Conservation (phyloP, 2,797 vertebrate genomes). For the Lacerta viridis region DNA sequence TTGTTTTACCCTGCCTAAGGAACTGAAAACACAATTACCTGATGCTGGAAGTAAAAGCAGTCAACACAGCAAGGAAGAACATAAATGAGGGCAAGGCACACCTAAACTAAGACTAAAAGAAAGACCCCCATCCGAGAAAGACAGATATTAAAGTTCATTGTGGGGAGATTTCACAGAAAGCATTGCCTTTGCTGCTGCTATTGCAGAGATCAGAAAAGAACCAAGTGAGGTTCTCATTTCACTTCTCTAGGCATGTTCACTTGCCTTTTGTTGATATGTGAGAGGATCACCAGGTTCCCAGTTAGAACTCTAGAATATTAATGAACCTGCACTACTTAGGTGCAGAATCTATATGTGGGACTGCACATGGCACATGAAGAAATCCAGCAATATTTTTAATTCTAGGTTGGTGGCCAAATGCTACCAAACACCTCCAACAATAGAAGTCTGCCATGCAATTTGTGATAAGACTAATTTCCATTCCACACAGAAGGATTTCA, state of each 20-base stretch:
- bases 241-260: background rate
- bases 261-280: too few species aligned
- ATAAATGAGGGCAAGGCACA: background rate
- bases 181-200: background rate
- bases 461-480: background rate
- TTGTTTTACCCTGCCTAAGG: background rate
- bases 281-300: background rate
- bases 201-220: background rate
- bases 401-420: background rate
- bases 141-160: background rate
- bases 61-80: background rate
- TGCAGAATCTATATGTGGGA: background rate
- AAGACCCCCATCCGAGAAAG: background rate
- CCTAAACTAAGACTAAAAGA: background rate
- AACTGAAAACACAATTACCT: background rate
- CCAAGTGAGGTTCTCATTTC: background rate
- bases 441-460: background rate
- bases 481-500: background rate
- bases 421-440: background rate
- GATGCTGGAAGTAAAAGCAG: background rate
- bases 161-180: background rate
- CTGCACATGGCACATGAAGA: background rate
- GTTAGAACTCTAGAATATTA: background rate
- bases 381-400: background rate
- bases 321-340: background rate